Base-by-base conservation (phyloP, 2,888 invertebrate genomes). In the Muscina levida region DNA sequence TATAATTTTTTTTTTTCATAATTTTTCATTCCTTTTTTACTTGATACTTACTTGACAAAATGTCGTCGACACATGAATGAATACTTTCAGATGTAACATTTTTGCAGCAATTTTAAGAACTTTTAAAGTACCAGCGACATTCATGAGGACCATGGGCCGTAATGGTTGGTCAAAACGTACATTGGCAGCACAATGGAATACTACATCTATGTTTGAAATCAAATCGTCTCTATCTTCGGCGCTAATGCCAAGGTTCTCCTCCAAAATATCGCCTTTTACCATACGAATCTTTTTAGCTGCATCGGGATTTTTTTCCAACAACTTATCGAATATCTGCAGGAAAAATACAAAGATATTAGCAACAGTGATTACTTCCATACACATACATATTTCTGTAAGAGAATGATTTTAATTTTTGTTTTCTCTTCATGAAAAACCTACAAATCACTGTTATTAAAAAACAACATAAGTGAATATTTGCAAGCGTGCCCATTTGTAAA, bases 51-150 rank as follows among this genome's bases (percentile, higher is more conserved):
- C 81, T 42, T 81, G 97, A 84, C 97, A 97, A 90, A 97, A 98
- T 0, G 97, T 95, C 0, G 98, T 98, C 0, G 97, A 97, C 0
- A 98, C 95, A 89, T 98, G 97, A 1, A 97, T 92, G 84, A 97
- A 94, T 0, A 93, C 93, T 89, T 92, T 92, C 68, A 97, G 91
- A 39, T 95, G 93, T 83, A 92, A 92, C 92, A 94, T 93, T 83
- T 92, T 91, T 86, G 94, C 94, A 76, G 96, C 96, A 62, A 98
- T 91, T 44, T 94, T 93, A 17, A 98, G 89, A 87, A 97, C 92
- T 84, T 94, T 92, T 79, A 94, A 92, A 0, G 97, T 97, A 2
- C 96, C 97, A 2, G 94, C 91, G 0, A 97, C 95, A 89, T 98
- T 98, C 92, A 97, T 93, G 82, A 95, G 92, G 13, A 97, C 94